Evolutionary conservation across 2,888 invertebrate genomes (phyloP).

Genomic region (Meganola albula): DNA sequence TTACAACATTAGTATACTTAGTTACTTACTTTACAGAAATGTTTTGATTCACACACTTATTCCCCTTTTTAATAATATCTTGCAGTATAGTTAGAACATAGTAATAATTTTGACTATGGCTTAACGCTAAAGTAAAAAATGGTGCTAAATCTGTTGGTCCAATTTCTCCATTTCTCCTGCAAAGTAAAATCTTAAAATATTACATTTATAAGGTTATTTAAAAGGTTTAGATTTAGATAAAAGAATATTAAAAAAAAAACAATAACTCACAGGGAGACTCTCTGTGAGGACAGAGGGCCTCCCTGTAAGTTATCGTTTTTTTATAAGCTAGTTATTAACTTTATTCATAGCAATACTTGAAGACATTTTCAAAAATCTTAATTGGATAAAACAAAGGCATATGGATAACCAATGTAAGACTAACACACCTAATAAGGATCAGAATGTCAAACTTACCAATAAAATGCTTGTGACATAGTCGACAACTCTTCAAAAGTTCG

Average conservation of each 20-base stretch:
- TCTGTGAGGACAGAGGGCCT: too few species aligned
- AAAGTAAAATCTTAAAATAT: slow-evolving; percentile 4
- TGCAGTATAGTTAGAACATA: slow-evolving; percentile 46
- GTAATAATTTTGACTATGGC: slow-evolving; percentile 36
- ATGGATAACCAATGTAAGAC: too few species aligned
- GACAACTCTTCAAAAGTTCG: slow-evolving; percentile 9
- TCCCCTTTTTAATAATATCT: slow-evolving; percentile 36
- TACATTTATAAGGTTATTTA: not conserved
- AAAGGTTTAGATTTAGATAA: too few species aligned
- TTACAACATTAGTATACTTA: not conserved
- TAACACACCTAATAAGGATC: too few species aligned
- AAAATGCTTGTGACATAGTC: slow-evolving; percentile 41
- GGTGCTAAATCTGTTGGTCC: slow-evolving; percentile 33
- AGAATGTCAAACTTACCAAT: too few species aligned
- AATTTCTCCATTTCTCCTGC: slow-evolving; percentile 31
- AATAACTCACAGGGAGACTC: too few species aligned
- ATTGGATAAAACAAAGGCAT: too few species aligned
- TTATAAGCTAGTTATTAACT: too few species aligned
- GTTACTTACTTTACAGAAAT: slow-evolving; percentile 35
- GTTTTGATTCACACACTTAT: slow-evolving; percentile 16
- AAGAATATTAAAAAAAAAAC: too few species aligned
- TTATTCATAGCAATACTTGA: too few species aligned
- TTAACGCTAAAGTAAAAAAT: slow-evolving; percentile 39
- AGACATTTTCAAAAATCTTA: too few species aligned
- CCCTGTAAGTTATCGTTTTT: too few species aligned